These are phyloP conservation scores for Sitta europaea DNA, from an alignment of 2,113 vertebrate species.

Conservation along the genomic window DNA sequence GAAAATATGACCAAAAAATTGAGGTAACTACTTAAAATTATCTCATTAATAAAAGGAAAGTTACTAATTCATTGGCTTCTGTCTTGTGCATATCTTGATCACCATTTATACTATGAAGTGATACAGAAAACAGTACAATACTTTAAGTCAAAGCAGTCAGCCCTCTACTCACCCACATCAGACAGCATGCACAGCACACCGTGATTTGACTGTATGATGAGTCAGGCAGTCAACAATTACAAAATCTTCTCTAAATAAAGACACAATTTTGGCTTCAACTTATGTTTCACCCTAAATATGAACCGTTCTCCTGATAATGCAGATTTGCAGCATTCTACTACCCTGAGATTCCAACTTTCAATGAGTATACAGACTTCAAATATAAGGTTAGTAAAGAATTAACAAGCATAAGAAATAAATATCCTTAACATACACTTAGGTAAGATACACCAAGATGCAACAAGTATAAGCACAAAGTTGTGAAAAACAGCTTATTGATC, in stretches of 20 bases:
- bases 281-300: not conserved
- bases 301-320: not conserved
- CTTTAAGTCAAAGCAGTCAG: not conserved
- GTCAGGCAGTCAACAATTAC: not conserved
- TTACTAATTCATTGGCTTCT: not conserved
- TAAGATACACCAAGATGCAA: not conserved
- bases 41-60: not conserved
- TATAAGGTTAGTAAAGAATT: accelerated
- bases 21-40: not conserved
- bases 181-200: accelerated
- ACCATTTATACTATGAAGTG: not conserved
- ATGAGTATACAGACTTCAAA: not conserved
- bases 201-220: not conserved
- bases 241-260: not conserved
- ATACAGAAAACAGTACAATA: not conserved
- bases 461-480: not conserved
- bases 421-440: not conserved
- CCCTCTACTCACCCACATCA: not conserved
- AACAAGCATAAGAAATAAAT: not conserved
- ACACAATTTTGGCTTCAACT: not conserved
- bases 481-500: not conserved
- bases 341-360: not conserved
- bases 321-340: not conserved
- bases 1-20: not conserved
- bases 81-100: not conserved